Evolutionary conservation across 2,113 vertebrate genomes (phyloP).

Genomic region (Ciconia maguari): DNA sequence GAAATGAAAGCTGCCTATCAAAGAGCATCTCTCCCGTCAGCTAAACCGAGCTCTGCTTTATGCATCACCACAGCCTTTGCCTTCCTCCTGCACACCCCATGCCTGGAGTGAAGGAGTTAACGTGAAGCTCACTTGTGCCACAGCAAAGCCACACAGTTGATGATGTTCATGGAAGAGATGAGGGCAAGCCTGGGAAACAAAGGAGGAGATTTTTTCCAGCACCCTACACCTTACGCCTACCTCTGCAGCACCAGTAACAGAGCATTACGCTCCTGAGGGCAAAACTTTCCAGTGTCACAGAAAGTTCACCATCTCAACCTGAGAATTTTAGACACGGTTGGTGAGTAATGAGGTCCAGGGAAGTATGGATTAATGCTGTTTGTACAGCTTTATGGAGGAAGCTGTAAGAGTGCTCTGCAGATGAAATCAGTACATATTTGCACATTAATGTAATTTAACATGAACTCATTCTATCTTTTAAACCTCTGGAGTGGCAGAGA

Average conservation of each 20-base stretch:
- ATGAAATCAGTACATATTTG: constrained; percentile 64
- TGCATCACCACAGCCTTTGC: background rate
- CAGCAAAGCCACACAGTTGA: background rate
- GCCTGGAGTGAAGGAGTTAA: background rate
- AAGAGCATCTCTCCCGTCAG: background rate
- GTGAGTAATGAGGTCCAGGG: constrained; percentile 34
- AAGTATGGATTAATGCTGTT: constrained; percentile 35
- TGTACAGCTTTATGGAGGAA: constrained; percentile 50
- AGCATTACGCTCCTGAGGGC: background rate
- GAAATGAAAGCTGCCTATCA: background rate
- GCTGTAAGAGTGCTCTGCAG: constrained; percentile 27
- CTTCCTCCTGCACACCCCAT: background rate
- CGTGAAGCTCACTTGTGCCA: background rate
- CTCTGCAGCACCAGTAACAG: background rate
- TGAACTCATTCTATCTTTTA: constrained; percentile 37
- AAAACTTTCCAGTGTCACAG: background rate
- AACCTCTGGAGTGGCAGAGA: constrained; percentile 11
- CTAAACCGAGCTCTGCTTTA: background rate
- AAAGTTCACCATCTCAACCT: constrained; percentile 13
- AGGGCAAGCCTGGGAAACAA: background rate
- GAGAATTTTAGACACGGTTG: background rate
- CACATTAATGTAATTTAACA: constrained; percentile 58
- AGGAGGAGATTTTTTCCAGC: background rate
- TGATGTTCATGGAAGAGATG: background rate
- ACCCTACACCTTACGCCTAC: background rate